A percentile compares a stretch with the other conserved stretches of the same genome.
phyloP scores from a whole-genome alignment of 2,888 invertebrate species.

The Rhaphigaster nebulosa region DNA sequence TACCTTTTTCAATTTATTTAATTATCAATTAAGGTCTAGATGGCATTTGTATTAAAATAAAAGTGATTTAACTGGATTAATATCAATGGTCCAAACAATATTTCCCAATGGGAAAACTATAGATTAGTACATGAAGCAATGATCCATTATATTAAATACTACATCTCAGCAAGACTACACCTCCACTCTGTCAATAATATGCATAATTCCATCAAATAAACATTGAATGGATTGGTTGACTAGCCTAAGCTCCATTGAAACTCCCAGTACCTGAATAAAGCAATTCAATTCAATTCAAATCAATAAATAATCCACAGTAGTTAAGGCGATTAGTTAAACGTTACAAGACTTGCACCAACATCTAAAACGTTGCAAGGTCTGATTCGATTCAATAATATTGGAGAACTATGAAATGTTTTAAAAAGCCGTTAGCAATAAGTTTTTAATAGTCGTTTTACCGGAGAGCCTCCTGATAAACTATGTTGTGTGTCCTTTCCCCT shows the following conservation, averaged over 20 bases:
- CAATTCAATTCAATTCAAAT: too few species aligned
- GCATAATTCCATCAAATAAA: background rate
- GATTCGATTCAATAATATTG: background rate
- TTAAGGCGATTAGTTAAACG: background rate
- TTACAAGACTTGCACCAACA: background rate
- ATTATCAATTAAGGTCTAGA: too few species aligned
- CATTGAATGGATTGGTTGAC: background rate
- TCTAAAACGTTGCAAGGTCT: background rate
- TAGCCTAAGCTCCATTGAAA: background rate
- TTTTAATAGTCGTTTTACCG: too few species aligned
- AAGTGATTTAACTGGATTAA: too few species aligned
- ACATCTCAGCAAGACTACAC: background rate
- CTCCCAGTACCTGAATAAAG: background rate
- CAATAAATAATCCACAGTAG: background rate
- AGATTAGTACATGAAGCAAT: background rate
- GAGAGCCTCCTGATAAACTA: too few species aligned
- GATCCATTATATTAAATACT: background rate
- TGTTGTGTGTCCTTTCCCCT: too few species aligned
- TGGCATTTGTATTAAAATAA: too few species aligned
- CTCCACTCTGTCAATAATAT: background rate
- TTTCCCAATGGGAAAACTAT: background rate
- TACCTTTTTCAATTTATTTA: too few species aligned
- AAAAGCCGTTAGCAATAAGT: too few species aligned
- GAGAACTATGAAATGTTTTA: too few species aligned
- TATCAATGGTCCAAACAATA: too few species aligned